Evolutionary conservation across 1,140 invertebrate species (phyloP).

Genomic region (Euura lappo): DNA sequence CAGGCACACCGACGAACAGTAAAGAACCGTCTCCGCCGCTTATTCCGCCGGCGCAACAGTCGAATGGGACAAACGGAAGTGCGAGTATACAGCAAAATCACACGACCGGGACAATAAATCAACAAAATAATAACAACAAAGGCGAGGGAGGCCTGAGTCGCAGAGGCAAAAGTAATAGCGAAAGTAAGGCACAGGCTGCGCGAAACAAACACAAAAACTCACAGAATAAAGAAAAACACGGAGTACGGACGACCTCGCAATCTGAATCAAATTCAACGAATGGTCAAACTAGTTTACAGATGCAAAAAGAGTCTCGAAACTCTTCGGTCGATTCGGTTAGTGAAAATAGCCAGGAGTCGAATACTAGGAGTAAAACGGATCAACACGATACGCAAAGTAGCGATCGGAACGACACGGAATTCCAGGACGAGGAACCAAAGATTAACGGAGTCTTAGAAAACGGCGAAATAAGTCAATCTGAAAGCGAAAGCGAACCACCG

Average conservation of each 20-base stretch:
- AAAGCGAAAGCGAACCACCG: conserved; percentile 49
- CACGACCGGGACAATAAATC: background rate
- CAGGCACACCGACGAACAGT: conserved; percentile 51
- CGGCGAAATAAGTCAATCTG: conserved; percentile 39
- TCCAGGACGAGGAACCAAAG: conserved; percentile 43
- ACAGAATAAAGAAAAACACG: conserved; percentile 58
- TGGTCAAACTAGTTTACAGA: conserved; percentile 29
- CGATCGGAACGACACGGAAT: conserved; percentile 42
- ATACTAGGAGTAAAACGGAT: conserved; percentile 44
- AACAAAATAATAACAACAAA: conserved; percentile 56
- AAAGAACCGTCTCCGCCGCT: conserved; percentile 50
- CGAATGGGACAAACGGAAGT: conserved; percentile 9
- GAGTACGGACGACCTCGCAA: conserved; percentile 44
- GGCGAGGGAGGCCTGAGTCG: conserved; percentile 48
- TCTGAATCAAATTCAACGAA: conserved; percentile 50
- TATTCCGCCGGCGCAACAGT: conserved; percentile 40
- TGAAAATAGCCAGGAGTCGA: conserved; percentile 48
- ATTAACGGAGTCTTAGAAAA: conserved; percentile 49
- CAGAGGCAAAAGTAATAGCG: conserved; percentile 57
- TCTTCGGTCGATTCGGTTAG: conserved; percentile 39
- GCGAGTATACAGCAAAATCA: conserved; percentile 33
- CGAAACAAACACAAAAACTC: conserved; percentile 60
- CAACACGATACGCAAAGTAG: conserved; percentile 32
- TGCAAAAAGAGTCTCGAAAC: conserved; percentile 48
- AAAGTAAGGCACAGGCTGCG: conserved; percentile 57